phyloP scores from a whole-genome alignment of 2,113 vertebrate species.

The Halcyon senegalensis region DNA sequence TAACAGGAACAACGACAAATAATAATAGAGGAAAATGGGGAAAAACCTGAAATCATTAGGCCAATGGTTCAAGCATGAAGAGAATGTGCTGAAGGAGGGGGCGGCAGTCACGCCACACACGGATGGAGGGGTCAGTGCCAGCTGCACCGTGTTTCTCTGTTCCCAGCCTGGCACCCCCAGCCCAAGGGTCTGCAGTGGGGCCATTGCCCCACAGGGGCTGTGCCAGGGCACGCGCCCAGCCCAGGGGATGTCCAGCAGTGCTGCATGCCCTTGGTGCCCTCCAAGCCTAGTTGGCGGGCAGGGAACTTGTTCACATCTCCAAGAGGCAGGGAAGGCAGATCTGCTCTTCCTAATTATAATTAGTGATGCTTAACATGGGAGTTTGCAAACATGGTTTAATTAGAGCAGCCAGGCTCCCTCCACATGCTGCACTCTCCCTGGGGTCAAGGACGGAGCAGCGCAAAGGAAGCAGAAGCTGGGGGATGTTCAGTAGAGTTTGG shows the following conservation, averaged over 20 bases:
- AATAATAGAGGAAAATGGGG: slow-evolving; percentile 59
- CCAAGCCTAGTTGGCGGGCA: background rate
- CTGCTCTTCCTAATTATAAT: slow-evolving; percentile 59
- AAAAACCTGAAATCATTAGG: slow-evolving; percentile 42
- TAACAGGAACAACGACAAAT: slow-evolving; percentile 48
- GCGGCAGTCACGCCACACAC: background rate
- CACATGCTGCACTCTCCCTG: background rate
- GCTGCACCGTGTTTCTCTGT: background rate
- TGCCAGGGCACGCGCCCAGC: background rate
- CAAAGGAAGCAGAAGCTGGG: background rate
- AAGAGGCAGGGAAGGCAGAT: slow-evolving; percentile 3
- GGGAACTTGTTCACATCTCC: background rate
- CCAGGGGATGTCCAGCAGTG: background rate
- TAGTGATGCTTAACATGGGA: slow-evolving; percentile 53
- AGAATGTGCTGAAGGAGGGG: background rate
- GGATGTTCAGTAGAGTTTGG: background rate
- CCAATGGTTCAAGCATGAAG: slow-evolving; percentile 38
- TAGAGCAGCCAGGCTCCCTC: slow-evolving; percentile 14
- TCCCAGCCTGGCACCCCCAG: fast-evolving
- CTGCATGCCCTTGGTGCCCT: background rate
- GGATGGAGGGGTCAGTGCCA: background rate
- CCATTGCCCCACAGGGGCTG: fast-evolving
- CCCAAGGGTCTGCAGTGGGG: background rate
- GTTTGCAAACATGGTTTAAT: slow-evolving; percentile 63
- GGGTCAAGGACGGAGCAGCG: slow-evolving; percentile 45